Percentiles rank a stretch among this genome's conserved stretches.
These are phyloP conservation scores for Pristionchus maxplancki DNA, from an alignment of 2,888 invertebrate species.

Conservation along the genomic window DNA sequence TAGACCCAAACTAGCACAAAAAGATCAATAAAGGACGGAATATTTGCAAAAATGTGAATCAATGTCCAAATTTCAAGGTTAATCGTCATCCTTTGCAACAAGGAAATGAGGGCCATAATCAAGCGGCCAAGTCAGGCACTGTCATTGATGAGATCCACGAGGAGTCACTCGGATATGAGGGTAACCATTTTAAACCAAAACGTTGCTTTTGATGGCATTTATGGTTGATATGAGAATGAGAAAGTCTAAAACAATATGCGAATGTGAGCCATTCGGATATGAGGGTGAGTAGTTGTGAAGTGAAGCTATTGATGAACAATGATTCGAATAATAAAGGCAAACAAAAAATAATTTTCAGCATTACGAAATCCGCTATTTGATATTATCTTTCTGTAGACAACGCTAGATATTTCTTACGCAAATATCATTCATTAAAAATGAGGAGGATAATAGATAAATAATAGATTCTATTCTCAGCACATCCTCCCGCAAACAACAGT, in stretches of 20 bases:
- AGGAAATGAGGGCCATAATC: background rate
- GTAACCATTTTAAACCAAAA: too few relatives aligned
- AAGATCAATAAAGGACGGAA: too few relatives aligned
- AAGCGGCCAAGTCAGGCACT: background rate
- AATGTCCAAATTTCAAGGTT: too few relatives aligned
- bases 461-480: background rate
- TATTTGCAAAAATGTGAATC: too few relatives aligned
- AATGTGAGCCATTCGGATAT: background rate
- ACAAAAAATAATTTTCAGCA: background rate
- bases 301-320: too few relatives aligned
- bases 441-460: background rate
- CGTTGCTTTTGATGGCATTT: too few relatives aligned
- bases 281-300: background rate
- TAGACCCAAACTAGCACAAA: too few relatives aligned
- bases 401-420: too few relatives aligned
- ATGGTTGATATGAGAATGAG: background rate
- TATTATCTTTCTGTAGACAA: too few relatives aligned
- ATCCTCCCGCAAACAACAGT: background rate
- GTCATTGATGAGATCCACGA: background rate
- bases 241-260: background rate
- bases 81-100: conserved; percentile 12
- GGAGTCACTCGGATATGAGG: conserved; percentile 13
- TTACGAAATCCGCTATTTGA: background rate
- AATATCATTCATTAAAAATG: background rate
- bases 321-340: background rate